These are phyloP conservation scores for Gonatopus flavifemur DNA, from an alignment of 1,140 invertebrate genomes.

Conservation along the genomic window DNA sequence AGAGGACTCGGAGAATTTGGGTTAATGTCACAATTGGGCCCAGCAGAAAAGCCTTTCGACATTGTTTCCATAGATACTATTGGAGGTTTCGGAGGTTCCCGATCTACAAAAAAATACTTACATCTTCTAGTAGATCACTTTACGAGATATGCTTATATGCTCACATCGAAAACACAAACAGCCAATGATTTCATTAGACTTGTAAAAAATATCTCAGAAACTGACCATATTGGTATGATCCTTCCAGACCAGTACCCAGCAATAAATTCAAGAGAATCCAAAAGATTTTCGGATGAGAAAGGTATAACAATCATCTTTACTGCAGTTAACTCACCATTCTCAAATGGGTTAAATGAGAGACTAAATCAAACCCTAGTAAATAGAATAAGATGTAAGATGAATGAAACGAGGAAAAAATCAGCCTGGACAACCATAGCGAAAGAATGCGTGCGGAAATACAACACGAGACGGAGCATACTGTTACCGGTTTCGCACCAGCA, in stretches of 20 bases:
- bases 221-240: neutral
- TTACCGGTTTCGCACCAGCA: neutral
- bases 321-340: neutral
- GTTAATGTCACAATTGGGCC: conserved; percentile 18
- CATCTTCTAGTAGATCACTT: too few relatives aligned
- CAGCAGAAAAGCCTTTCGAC: conserved; percentile 20
- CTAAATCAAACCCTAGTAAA: neutral
- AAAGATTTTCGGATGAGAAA: neutral
- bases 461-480: conserved; percentile 1
- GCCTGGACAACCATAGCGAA: conserved; percentile 17
- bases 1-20: neutral
- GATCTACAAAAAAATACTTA: neutral
- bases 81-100: neutral
- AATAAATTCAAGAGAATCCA: neutral
- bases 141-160: neutral
- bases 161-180: neutral
- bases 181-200: neutral
- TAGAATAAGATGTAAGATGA: neutral
- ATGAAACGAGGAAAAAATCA: neutral
- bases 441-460: conserved; percentile 26
- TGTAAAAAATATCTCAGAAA: neutral
- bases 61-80: neutral
- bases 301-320: neutral
- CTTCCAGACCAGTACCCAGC: neutral
- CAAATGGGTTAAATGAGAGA: conserved; percentile 1